A percentile compares a stretch with the other conserved stretches of the same genome.
phyloP scores from a whole-genome alignment of 2,113 vertebrate species.

The Dicrurus megarhynchus region DNA sequence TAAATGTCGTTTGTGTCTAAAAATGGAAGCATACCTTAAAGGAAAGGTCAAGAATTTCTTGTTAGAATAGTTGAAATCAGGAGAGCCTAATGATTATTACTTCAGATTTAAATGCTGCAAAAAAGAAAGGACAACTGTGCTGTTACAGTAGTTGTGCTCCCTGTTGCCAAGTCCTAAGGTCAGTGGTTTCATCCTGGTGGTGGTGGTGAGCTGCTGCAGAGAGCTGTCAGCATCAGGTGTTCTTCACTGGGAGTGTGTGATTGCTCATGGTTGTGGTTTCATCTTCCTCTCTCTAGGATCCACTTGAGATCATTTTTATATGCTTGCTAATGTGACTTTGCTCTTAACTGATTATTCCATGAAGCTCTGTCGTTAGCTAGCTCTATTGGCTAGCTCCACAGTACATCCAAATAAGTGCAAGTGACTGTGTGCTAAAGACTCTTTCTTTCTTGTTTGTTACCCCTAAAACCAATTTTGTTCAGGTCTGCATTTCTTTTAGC shows the following conservation, averaged over 20 bases:
- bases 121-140: neutral
- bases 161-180: neutral
- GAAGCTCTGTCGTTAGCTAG: neutral
- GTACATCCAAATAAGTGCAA: neutral
- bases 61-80: neutral
- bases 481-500: neutral
- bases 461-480: neutral
- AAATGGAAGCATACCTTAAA: neutral
- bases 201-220: neutral
- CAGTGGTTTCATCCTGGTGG: neutral
- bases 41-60: neutral
- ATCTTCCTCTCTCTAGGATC: neutral
- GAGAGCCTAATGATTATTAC: neutral
- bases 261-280: neutral
- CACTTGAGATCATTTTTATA: neutral
- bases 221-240: neutral
- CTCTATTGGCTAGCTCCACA: neutral
- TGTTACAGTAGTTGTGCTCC: neutral
- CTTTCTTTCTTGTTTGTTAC: neutral
- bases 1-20: neutral
- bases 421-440: neutral
- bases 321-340: neutral
- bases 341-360: neutral
- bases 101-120: neutral
- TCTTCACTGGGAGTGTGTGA: fast-evolving